These are phyloP conservation scores for Odontamblyopus lacepedii DNA, from an alignment of 2,797 vertebrate genomes.

Conservation along the genomic window DNA sequence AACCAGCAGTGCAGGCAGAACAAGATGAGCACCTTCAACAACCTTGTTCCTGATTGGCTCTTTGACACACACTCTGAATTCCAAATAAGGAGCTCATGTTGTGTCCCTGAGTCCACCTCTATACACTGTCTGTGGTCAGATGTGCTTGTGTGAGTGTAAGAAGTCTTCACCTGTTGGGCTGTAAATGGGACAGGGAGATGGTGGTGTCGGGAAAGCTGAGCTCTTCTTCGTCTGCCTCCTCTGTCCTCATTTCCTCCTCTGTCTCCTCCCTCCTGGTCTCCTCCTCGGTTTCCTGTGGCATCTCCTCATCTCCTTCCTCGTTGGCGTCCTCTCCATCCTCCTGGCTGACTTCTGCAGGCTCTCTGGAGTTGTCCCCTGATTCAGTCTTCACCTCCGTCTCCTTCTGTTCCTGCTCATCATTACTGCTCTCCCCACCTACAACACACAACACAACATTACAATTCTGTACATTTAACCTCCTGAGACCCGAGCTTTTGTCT, in stretches of 20 bases:
- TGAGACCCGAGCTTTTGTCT: no score
- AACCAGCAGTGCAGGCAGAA: no score
- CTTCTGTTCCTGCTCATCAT: conserved; percentile 59
- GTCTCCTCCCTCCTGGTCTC: conserved; percentile 34
- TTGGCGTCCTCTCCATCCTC: conserved; percentile 45
- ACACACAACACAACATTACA: background rate
- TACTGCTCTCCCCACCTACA: conserved; percentile 76
- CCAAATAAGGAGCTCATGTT: no score
- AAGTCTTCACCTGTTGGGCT: conserved; percentile 82
- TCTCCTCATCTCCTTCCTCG: conserved; percentile 27
- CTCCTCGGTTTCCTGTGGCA: conserved; percentile 25
- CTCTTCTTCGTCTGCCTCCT: conserved; percentile 47
- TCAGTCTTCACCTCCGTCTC: conserved; percentile 14
- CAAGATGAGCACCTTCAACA: no score
- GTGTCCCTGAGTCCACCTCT: no score
- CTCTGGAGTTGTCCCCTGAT: background rate
- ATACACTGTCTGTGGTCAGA: no score
- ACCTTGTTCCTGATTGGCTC: no score
- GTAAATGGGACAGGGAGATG: conserved; percentile 92
- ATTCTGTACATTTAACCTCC: no score
- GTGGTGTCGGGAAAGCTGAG: conserved; percentile 89
- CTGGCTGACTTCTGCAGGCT: conserved; percentile 15
- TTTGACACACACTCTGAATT: no score
- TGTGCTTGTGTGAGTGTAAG: background rate
- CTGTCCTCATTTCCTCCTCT: conserved; percentile 40